Evolutionary conservation across 2,113 vertebrate genomes (phyloP).

Genomic region (Bungarus multicinctus): DNA sequence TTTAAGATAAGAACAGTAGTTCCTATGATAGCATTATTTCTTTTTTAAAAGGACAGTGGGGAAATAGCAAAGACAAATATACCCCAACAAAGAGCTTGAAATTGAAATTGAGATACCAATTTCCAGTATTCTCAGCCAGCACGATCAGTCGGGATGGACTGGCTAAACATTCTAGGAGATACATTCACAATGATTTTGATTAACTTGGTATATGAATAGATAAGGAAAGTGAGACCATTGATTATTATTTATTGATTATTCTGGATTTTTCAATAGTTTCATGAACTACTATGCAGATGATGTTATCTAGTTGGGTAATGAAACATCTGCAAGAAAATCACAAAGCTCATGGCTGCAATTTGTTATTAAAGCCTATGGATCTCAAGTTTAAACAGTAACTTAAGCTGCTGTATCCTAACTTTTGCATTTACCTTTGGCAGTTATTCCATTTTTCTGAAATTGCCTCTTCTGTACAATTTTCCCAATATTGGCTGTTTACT

Average conservation of each 20-base stretch:
- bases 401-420: background rate
- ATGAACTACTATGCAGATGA: background rate
- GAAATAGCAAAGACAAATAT: background rate
- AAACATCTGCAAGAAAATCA: background rate
- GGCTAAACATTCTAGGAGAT: background rate
- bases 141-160: background rate
- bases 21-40: background rate
- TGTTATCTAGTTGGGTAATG: background rate
- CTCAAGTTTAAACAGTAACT: background rate
- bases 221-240: background rate
- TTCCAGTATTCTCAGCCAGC: background rate
- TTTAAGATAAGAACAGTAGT: background rate
- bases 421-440: background rate
- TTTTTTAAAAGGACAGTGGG: background rate
- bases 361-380: background rate
- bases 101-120: background rate
- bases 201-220: background rate
- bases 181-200: background rate
- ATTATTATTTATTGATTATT: background rate
- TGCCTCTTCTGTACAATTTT: background rate
- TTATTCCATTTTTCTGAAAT: background rate
- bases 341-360: background rate
- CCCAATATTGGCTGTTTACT: background rate
- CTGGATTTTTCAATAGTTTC: background rate
- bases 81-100: background rate